Conservation (phyloP, 2,113 vertebrate species). For the Nanorana parkeri region DNA sequence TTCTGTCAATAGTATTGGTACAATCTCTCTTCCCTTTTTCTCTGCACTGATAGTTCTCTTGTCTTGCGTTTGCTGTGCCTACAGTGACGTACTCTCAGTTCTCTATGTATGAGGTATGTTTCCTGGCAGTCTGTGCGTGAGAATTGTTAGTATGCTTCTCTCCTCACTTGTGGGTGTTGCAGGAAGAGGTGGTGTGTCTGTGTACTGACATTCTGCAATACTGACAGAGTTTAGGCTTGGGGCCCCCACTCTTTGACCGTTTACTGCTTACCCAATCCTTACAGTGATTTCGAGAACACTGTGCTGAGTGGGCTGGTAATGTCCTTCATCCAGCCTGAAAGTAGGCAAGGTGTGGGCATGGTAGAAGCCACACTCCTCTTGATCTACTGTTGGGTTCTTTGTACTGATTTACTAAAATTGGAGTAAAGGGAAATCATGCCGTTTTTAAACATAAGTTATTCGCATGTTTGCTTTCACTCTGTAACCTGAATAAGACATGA, state of each 20-base stretch:
- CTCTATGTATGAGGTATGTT: slow-evolving; percentile 46
- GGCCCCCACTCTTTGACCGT: background rate
- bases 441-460: too few relatives aligned
- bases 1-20: slow-evolving; percentile 45
- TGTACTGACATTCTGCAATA: slow-evolving; percentile 27
- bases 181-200: slow-evolving; percentile 18
- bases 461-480: too few relatives aligned
- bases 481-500: too few relatives aligned
- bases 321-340: background rate
- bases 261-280: background rate
- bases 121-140: slow-evolving; percentile 56
- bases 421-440: too few relatives aligned
- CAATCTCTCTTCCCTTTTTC: background rate
- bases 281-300: background rate
- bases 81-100: slow-evolving; percentile 41
- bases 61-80: slow-evolving; percentile 11
- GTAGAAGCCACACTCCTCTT: background rate
- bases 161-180: slow-evolving; percentile 9
- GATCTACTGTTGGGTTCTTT: background rate
- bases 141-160: slow-evolving; percentile 33
- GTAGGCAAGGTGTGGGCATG: slow-evolving; percentile 7
- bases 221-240: background rate
- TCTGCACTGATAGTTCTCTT: background rate
- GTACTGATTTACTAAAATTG: background rate
- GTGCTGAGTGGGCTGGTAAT: slow-evolving; percentile 18